A percentile compares a stretch with the other conserved stretches of the same genome.
Evolutionary conservation across 2,888 invertebrate genomes (phyloP).

Genomic region (Acleris cristana): DNA sequence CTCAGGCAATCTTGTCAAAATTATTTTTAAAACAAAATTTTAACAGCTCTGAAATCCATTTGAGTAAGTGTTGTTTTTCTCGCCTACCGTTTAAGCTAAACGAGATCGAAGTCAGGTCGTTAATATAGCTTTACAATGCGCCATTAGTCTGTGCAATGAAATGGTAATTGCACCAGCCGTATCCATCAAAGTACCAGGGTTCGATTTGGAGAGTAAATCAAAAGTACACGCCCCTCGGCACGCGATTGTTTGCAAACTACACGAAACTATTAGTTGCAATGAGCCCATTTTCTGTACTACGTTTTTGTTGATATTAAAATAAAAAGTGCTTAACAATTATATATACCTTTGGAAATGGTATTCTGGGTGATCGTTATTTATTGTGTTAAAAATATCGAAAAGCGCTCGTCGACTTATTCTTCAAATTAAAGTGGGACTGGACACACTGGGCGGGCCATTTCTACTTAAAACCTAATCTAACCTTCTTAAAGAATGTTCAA

Average conservation of each 20-base stretch:
- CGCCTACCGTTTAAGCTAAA: background rate
- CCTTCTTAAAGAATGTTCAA: too few species aligned
- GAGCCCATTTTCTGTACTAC: background rate
- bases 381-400: too few species aligned
- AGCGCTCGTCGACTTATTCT: too few species aligned
- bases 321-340: too few species aligned
- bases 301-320: background rate
- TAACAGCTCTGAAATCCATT: background rate
- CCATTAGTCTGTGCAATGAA: slow-evolving; percentile 47
- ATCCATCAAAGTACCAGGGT: slow-evolving; percentile 47
- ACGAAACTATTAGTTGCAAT: background rate
- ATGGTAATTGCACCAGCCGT: slow-evolving; percentile 50
- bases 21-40: background rate
- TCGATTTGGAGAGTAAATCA: slow-evolving; percentile 44
- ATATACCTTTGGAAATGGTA: too few species aligned
- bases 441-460: too few species aligned
- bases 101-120: slow-evolving; percentile 43
- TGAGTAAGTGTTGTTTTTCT: background rate
- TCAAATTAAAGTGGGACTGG: too few species aligned
- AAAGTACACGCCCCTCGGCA: slow-evolving; percentile 43
- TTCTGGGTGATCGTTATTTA: too few species aligned
- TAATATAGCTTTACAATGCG: slow-evolving; percentile 54
- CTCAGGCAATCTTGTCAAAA: slow-evolving; percentile 1
- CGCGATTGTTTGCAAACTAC: slow-evolving; percentile 38
- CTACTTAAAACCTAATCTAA: too few species aligned